phyloP scores from a whole-genome alignment of 2,888 invertebrate genomes.

The Papilio protenor region DNA sequence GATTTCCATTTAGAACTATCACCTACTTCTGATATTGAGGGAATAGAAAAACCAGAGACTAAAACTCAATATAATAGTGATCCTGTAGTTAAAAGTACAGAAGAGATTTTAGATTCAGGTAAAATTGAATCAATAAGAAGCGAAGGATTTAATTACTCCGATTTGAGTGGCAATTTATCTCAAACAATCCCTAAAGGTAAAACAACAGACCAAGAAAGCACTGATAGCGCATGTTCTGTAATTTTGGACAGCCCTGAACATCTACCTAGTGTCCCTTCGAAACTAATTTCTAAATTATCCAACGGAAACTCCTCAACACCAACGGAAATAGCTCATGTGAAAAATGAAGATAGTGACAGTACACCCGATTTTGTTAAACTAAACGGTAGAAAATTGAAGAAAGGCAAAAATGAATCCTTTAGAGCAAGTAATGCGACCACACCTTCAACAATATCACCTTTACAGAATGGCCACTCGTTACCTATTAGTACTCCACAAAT shows the following conservation, averaged over 20 bases:
- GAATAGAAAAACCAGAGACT: constrained; percentile 50
- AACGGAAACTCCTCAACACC: constrained; percentile 80
- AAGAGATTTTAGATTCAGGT: constrained; percentile 61
- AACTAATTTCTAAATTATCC: constrained; percentile 77
- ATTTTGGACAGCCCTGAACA: constrained; percentile 72
- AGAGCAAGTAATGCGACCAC: constrained; percentile 74
- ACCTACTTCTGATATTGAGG: constrained; percentile 61
- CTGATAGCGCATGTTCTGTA: constrained; percentile 71
- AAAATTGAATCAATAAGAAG: constrained; percentile 64
- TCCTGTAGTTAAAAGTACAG: constrained; percentile 64
- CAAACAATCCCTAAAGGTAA: constrained; percentile 62
- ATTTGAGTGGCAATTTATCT: constrained; percentile 61
- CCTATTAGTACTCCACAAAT: constrained; percentile 72
- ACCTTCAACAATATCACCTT: constrained; percentile 79
- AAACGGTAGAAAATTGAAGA: constrained; percentile 62
- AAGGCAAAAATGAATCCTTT: constrained; percentile 72
- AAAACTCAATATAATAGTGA: constrained; percentile 61
- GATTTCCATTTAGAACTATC: constrained; percentile 72
- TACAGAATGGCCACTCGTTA: constrained; percentile 77
- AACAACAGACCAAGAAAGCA: constrained; percentile 76
- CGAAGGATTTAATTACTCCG: constrained; percentile 68
- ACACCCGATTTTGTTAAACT: constrained; percentile 75
- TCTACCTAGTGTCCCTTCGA: constrained; percentile 69
- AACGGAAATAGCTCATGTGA: constrained; percentile 60
- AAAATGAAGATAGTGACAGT: constrained; percentile 65